phyloP scores from a whole-genome alignment of 1,140 invertebrate genomes.

The Plectrocnemia conspersa region DNA sequence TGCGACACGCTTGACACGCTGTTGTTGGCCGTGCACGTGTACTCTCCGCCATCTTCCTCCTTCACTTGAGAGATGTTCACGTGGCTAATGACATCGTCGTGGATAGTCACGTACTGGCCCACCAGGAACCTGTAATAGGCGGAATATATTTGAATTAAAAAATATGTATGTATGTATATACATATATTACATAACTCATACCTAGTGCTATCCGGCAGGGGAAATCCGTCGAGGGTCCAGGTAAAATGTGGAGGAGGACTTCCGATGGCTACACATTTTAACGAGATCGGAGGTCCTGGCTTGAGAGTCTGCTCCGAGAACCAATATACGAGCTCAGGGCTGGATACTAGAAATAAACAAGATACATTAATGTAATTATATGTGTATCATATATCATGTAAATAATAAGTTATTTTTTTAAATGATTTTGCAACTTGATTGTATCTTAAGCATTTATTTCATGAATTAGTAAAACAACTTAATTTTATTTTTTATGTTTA shows the following conservation, averaged over 20 bases:
- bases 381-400: neutral
- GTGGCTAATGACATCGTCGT: constrained; percentile 90
- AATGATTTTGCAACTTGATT: neutral
- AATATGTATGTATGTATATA: neutral
- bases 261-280: constrained; percentile 87
- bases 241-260: constrained; percentile 86
- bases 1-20: constrained; percentile 71
- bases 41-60: constrained; percentile 88
- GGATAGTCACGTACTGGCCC: constrained; percentile 84
- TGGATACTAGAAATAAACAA: constrained; percentile 59
- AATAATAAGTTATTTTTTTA: neutral
- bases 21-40: constrained; percentile 82
- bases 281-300: constrained; percentile 78
- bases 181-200: constrained; percentile 29
- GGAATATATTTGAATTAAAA: neutral
- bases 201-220: constrained; percentile 56
- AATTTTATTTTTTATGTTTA: no score
- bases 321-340: constrained; percentile 79
- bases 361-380: neutral
- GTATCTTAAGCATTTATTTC: neutral
- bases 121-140: constrained; percentile 66
- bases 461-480: no score
- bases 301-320: constrained; percentile 88
- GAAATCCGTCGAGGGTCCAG: constrained; percentile 84
- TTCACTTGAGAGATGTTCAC: constrained; percentile 87